Conservation (phyloP, 2,888 invertebrate genomes). For the Acronicta leporina region DNA sequence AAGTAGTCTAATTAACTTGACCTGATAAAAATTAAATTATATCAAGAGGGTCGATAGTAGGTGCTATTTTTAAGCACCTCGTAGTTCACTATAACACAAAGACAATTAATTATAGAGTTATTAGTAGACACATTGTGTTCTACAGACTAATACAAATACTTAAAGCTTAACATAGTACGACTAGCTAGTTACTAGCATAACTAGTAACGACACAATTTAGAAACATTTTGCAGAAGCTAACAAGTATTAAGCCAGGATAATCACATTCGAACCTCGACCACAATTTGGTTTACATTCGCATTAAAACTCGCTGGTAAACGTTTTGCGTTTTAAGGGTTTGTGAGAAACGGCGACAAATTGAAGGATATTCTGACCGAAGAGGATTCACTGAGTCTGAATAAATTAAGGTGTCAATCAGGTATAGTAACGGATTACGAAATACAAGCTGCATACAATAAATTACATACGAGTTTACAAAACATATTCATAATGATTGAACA, state of each 20-base stretch:
- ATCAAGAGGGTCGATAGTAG: no score
- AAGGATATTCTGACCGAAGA: slow-evolving; percentile 39
- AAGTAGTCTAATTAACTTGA: no score
- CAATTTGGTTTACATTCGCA: slow-evolving; percentile 38
- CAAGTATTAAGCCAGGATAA: slow-evolving; percentile 35
- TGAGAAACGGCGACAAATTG: slow-evolving; percentile 41
- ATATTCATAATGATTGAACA: no score
- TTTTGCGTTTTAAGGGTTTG: slow-evolving; percentile 41
- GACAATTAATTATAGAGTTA: neutral
- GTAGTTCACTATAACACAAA: no score
- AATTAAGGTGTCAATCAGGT: no score
- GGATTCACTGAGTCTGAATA: slow-evolving; percentile 3
- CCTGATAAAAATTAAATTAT: no score
- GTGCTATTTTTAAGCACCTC: no score
- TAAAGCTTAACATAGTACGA: neutral
- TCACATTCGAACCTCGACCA: slow-evolving; percentile 17
- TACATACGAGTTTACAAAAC: no score
- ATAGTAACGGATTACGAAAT: no score
- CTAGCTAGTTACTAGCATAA: no score
- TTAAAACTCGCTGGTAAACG: slow-evolving; percentile 32
- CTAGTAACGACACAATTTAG: slow-evolving; percentile 14
- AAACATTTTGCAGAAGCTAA: slow-evolving; percentile 13
- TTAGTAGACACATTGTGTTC: neutral
- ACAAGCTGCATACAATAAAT: no score
- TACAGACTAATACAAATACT: neutral